phyloP scores from a whole-genome alignment of 2,797 vertebrate species.

The Macropus fuliginosus region DNA sequence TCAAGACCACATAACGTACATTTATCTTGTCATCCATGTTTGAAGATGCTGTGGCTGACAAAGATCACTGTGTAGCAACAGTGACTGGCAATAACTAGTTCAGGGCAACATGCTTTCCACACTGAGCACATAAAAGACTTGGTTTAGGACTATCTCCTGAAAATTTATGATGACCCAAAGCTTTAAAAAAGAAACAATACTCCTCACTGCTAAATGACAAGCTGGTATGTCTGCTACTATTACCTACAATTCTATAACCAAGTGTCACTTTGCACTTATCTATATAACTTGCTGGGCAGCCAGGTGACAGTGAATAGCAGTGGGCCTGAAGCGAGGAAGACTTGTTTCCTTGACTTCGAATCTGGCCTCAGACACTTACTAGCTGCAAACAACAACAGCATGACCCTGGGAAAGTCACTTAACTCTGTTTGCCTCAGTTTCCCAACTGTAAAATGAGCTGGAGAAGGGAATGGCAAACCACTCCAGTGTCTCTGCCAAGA shows the following conservation, averaged over 20 bases:
- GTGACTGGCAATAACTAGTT: not conserved
- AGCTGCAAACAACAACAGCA: not conserved
- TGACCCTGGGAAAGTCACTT: not conserved
- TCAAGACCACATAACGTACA: not conserved
- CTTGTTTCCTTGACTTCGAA: not conserved
- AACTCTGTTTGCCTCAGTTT: not conserved
- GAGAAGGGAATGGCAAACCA: not conserved
- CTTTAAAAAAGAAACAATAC: not conserved
- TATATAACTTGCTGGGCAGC: not conserved
- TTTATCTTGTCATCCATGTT: not conserved
- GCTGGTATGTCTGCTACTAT: not conserved
- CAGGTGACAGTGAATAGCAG: not conserved
- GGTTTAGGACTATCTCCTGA: not conserved
- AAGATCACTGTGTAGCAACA: not conserved
- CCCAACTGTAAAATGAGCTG: not conserved
- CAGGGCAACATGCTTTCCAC: not conserved
- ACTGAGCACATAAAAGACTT: not conserved
- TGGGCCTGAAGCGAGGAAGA: not conserved
- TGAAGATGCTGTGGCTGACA: not conserved
- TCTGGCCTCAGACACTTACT: not conserved
- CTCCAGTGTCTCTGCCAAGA: not conserved
- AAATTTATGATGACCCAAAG: not conserved
- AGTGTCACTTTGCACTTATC: not conserved
- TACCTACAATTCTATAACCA: not conserved
- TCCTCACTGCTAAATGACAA: not conserved